Evolutionary conservation across 2,888 invertebrate genomes (phyloP).

Genomic region (Synanthedon formicaeformis): DNA sequence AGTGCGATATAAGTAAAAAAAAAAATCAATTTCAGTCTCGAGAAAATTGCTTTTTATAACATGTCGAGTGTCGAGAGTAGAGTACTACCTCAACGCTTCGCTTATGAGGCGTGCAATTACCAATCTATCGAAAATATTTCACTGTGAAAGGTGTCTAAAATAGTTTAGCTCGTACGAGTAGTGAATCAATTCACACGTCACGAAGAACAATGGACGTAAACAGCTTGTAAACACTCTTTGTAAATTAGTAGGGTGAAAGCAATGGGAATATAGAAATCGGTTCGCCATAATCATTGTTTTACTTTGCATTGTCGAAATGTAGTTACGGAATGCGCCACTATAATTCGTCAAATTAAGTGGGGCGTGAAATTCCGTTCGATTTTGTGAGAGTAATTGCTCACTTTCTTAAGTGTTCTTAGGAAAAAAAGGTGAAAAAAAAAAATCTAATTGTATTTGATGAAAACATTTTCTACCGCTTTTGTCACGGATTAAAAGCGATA

Average conservation of each 20-base stretch:
- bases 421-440: neutral
- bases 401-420: neutral
- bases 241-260: slow-evolving; percentile 46
- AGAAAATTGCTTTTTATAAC: too few species aligned
- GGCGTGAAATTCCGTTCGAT: slow-evolving; percentile 29
- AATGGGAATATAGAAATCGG: slow-evolving; percentile 49
- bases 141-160: too few species aligned
- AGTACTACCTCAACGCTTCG: too few species aligned
- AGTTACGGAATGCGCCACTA: slow-evolving; percentile 4
- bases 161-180: too few species aligned
- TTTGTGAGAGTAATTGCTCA: slow-evolving; percentile 8
- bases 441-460: too few species aligned
- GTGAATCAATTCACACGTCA: slow-evolving; percentile 14
- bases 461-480: too few species aligned
- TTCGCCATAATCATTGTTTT: slow-evolving; percentile 24
- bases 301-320: slow-evolving; percentile 2
- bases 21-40: too few species aligned
- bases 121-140: too few species aligned
- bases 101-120: too few species aligned
- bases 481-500: too few species aligned
- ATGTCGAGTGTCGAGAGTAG: too few species aligned
- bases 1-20: too few species aligned
- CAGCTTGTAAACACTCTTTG: slow-evolving; percentile 24
- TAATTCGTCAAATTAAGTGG: slow-evolving; percentile 28
- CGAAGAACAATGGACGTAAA: slow-evolving; percentile 41